A percentile compares a stretch with the other conserved stretches of the same genome.
These are phyloP conservation scores for Chrysochloris asiatica DNA, from an alignment of 2,113 vertebrate genomes.

Conservation along the genomic window DNA sequence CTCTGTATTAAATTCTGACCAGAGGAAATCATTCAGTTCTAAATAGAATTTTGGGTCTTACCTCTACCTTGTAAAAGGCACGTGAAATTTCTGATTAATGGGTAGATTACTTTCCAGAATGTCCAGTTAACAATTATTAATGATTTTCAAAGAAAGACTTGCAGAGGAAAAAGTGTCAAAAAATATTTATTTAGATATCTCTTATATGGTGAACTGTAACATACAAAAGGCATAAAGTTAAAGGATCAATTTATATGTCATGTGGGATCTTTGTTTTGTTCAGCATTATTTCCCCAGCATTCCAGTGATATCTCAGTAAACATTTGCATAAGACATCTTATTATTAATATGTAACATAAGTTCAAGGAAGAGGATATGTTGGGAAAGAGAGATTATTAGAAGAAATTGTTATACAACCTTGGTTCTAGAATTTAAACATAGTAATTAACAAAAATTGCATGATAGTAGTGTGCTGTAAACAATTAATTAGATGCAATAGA, in stretches of 20 bases:
- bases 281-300: neutral
- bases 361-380: neutral
- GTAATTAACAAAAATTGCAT: neutral
- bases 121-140: neutral
- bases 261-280: neutral
- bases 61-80: neutral
- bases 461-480: neutral
- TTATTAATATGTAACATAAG: neutral
- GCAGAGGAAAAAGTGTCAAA: neutral
- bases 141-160: slow-evolving; percentile 4
- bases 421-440: neutral
- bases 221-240: neutral
- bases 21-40: neutral
- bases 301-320: neutral
- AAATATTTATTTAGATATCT: neutral
- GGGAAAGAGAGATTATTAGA: neutral
- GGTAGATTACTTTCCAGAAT: neutral
- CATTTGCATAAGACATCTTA: neutral
- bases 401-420: neutral
- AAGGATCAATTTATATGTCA: neutral
- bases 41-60: neutral
- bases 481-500: neutral
- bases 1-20: neutral
- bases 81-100: slow-evolving; percentile 10
- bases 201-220: neutral